Base-by-base conservation (phyloP, 2,113 vertebrate genomes). In the Rutilus rutilus region DNA sequence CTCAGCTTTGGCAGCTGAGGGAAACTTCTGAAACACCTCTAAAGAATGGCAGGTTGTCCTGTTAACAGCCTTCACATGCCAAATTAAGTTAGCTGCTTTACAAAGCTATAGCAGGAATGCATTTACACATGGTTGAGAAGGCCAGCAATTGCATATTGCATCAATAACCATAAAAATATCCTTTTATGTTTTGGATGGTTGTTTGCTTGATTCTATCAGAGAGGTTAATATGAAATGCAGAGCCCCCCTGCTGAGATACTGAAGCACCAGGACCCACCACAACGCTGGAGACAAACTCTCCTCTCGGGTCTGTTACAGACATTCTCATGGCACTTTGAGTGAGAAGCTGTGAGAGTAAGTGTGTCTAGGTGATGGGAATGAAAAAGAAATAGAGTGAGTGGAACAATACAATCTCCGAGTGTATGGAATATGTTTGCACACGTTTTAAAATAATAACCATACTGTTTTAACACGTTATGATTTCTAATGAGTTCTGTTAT, bases 1-100 rank as follows among this genome's bases (percentile, higher is more conserved):
- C 45, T 23, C 5, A 60, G 47, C n/a, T 78, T 81, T 91, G 92
- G 90, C 89, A 92, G 89, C 85, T 78, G 6, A 86, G 11, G 47
- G 86, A 91, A 89, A 91, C 85, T 89, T 78, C 82, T 89, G 71
- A 82, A 89, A 89, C 88, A 89, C 88, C 86, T 89, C 82, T 74
- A 27, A 36, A 82, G 17, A 89, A 83, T 33, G 36, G 23, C 10
- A 65, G 11, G 11, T 74, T 73, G 39, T n/a, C 42, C 64, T 85
- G 47, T 33, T 73, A 50, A 14, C 27, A 50, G 33, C 25, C 73
- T 73, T 77, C 30, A 57, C 81, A 78, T 85, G 89, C 88, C 90
- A 91, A 90, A n/a, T 77, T 47, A 82, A 91, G 86, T 89, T 91
- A 92, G 88, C 88, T 86, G 74, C 87, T 90, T 90, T 89, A 45